Percentiles rank a stretch among this genome's conserved stretches.
phyloP scores from a whole-genome alignment of 1,140 invertebrate species.

The Littorina saxatilis region DNA sequence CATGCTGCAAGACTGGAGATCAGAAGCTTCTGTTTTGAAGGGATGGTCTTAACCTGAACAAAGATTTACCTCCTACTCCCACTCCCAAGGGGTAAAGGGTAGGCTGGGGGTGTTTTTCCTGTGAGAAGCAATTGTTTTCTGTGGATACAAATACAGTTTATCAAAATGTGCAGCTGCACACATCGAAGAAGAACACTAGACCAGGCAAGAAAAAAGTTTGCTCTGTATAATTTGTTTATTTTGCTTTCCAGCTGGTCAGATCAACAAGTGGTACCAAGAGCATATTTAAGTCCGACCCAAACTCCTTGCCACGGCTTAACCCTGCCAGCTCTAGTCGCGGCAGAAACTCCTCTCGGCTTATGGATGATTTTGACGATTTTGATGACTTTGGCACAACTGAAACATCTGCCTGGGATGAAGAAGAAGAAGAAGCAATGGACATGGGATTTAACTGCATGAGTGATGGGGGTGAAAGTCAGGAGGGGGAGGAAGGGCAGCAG shows the following conservation, averaged over 20 bases:
- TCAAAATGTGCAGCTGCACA: too few species aligned
- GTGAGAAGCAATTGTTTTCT: too few species aligned
- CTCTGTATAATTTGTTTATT: neutral
- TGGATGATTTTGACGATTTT: conserved; percentile 18
- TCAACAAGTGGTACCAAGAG: neutral
- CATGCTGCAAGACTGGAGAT: too few species aligned
- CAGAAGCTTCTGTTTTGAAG: too few species aligned
- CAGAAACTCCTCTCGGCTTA: neutral
- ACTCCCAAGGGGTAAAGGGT: too few species aligned
- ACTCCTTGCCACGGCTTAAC: conserved; percentile 3
- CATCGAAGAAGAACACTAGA: too few species aligned
- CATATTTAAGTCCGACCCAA: neutral
- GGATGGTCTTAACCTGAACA: too few species aligned
- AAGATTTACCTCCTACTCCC: too few species aligned
- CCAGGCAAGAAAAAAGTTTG: too few species aligned
- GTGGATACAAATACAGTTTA: too few species aligned
- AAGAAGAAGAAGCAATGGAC: conserved; percentile 38
- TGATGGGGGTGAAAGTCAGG: conserved; percentile 34
- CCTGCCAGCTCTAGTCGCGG: neutral
- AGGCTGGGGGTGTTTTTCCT: too few species aligned
- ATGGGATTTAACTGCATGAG: conserved; percentile 41
- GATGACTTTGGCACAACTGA: neutral
- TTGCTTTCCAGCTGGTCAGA: neutral
- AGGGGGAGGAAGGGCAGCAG: conserved; percentile 32
- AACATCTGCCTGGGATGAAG: neutral